Percentiles rank a stretch among this genome's conserved stretches.
These are phyloP conservation scores for Prionace glauca DNA, from an alignment of 2,797 vertebrate genomes.

Conservation along the genomic window DNA sequence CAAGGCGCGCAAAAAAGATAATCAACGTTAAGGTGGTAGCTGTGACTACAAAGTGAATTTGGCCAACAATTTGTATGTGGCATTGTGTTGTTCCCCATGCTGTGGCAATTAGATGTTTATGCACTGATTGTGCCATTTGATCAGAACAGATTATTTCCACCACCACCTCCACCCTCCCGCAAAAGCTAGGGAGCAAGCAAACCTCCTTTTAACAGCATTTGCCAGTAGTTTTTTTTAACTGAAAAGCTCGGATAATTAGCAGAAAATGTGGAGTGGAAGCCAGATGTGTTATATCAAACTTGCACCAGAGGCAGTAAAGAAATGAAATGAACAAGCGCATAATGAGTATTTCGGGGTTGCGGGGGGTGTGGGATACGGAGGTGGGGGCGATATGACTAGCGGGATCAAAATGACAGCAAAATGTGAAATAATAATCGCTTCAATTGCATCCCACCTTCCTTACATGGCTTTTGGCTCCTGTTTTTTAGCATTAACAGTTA, in stretches of 20 bases:
- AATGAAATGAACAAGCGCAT: background rate
- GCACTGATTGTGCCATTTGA: background rate
- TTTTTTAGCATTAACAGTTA: background rate
- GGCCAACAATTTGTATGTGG: background rate
- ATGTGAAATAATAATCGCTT: conserved; percentile 20
- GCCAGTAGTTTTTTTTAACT: background rate
- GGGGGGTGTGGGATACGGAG: background rate
- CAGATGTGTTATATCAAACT: background rate
- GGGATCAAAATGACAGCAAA: conserved; percentile 7
- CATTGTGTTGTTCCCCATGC: background rate
- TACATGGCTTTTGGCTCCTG: background rate
- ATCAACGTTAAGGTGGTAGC: background rate
- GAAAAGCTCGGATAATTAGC: conserved; percentile 17
- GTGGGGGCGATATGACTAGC: background rate
- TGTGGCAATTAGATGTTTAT: background rate
- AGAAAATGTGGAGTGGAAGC: background rate
- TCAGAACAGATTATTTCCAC: background rate
- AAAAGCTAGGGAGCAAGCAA: background rate
- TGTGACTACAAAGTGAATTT: background rate
- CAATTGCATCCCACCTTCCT: background rate
- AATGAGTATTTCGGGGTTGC: background rate
- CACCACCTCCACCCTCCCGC: too few species aligned
- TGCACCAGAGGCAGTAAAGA: conserved; percentile 10
- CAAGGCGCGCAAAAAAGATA: background rate
- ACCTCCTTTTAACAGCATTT: conserved; percentile 1